These are phyloP conservation scores for Drosophila basisetae DNA, from an alignment of 2,888 invertebrate species.

Conservation along the genomic window DNA sequence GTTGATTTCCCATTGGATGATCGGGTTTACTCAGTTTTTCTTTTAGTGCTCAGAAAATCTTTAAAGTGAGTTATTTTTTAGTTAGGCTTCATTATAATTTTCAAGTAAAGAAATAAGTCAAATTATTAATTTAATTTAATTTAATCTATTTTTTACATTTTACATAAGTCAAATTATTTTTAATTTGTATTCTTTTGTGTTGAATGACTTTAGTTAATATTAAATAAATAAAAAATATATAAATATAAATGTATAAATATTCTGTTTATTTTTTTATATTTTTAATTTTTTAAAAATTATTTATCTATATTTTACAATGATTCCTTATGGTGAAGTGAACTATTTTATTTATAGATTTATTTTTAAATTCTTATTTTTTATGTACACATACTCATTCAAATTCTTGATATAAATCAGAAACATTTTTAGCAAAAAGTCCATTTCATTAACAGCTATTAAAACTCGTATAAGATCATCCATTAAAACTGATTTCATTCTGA, in stretches of 20 bases:
- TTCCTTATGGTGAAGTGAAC: neutral
- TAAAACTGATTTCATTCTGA: neutral
- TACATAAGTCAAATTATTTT: no score
- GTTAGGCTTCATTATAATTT: neutral
- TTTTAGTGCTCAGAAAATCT: neutral
- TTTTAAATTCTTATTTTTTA: no score
- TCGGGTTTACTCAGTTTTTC: neutral
- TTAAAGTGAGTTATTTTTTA: neutral
- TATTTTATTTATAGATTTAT: neutral
- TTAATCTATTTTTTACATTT: neutral
- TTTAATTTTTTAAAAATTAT: neutral
- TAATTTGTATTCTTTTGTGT: no score
- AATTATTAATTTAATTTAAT: neutral
- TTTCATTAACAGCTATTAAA: neutral
- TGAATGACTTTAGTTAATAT: neutral
- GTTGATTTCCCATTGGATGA: slow-evolving; percentile 1
- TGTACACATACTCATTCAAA: no score
- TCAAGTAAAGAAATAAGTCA: neutral
- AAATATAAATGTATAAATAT: no score
- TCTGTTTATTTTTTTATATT: neutral
- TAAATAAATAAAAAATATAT: neutral
- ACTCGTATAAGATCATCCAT: neutral
- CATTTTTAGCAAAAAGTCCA: neutral
- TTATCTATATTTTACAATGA: neutral
- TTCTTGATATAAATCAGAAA: no score